Base-by-base conservation (phyloP, 2,113 vertebrate genomes). In the Gymnogyps californianus region DNA sequence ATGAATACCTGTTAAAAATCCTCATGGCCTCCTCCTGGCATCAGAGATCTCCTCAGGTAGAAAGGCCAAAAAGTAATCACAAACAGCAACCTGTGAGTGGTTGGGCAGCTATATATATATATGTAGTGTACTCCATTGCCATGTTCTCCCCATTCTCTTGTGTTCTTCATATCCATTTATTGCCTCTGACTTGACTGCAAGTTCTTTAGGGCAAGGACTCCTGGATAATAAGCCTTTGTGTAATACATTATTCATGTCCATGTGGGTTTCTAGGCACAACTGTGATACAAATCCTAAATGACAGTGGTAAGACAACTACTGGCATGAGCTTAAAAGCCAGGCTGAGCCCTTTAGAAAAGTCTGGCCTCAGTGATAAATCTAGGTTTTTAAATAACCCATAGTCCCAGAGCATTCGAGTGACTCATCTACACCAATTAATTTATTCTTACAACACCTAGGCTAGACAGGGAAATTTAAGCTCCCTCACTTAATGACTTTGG, bases 241-340 rank as follows among this genome's bases (percentile, higher is more conserved):
- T 69, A 84, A 92, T 85, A 71, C 40, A 79, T 94, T 95, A 89
- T 81, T 95, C 81, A 92, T 69, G 61, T 52, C 58, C 54, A 51
- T 46, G 62, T 52, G 62, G 87, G 81, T 74, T 91, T 80, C 91
- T 77, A 87, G 83, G 87, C 89, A 87, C 55, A 80, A 91, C 29
- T 85, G 80, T 81, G 87, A 93, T 77, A 95, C 90, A 96, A 97
- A 96, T 95, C 61, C 70, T 96, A 76, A 91, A 96, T 85, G 89
- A 94, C 74, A 85, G 70, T 42, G 46, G 72, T 65, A 93, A 95
- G 66, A 96, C 70, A 93, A 84, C 91, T 69, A 76, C 69, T 93
- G 95, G 83, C 81, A 83, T 46, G 54, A 92, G 70, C 78, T 93
- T 95, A 95, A 93, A 87, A 91, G 80, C 52, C 95, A 96, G 79